These are phyloP conservation scores for Myripristis jacobus DNA, from an alignment of 2,797 vertebrate species.

Conservation along the genomic window DNA sequence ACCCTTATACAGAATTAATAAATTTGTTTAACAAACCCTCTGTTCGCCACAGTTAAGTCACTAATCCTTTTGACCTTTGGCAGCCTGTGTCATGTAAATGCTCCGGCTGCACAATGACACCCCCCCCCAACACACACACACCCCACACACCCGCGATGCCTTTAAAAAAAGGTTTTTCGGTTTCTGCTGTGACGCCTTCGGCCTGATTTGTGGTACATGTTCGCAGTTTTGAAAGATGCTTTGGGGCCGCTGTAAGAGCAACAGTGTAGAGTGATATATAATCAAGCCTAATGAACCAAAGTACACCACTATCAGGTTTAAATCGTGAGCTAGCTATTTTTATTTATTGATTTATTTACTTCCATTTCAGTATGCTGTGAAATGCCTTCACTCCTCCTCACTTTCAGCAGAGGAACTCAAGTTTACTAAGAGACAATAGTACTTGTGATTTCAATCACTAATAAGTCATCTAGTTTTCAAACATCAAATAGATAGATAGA, in stretches of 20 bases:
- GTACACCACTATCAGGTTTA: slow-evolving; percentile 30
- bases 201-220: slow-evolving; percentile 52
- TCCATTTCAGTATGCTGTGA: slow-evolving; percentile 27
- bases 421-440: slow-evolving; percentile 9
- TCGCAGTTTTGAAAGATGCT: slow-evolving; percentile 43
- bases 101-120: slow-evolving; percentile 54
- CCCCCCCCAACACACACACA: too few relatives aligned
- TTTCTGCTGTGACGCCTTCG: slow-evolving; percentile 45
- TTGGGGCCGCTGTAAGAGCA: slow-evolving; percentile 39
- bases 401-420: slow-evolving; percentile 35
- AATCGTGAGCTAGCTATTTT: slow-evolving; percentile 26
- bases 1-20: slow-evolving; percentile 32
- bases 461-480: slow-evolving; percentile 9
- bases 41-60: slow-evolving; percentile 50
- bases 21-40: slow-evolving; percentile 39
- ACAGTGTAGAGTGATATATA: slow-evolving; percentile 46
- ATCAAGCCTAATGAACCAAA: slow-evolving; percentile 53
- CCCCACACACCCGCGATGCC: slow-evolving; percentile 40
- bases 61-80: slow-evolving; percentile 68
- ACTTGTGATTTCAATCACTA: slow-evolving; percentile 6
- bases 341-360: background rate
- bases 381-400: slow-evolving; percentile 13
- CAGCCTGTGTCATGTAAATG: slow-evolving; percentile 43
- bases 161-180: slow-evolving; percentile 48
- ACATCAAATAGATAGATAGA: too few relatives aligned